phyloP scores from a whole-genome alignment of 2,113 vertebrate species.

The Mobula birostris region DNA sequence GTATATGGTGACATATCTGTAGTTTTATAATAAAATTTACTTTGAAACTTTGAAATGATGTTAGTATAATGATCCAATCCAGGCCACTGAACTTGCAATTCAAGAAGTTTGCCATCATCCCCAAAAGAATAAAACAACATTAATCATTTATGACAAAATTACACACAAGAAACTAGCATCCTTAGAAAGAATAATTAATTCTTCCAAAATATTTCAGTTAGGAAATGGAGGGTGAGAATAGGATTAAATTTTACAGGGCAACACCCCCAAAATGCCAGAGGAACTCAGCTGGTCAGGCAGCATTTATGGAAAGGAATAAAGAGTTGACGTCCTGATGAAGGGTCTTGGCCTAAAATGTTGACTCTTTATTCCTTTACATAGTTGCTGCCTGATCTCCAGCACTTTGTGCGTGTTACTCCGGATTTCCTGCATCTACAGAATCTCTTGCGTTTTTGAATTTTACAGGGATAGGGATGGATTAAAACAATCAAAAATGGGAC shows the following conservation, averaged over 20 bases:
- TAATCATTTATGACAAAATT: neutral
- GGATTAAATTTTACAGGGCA: neutral
- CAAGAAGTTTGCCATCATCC: neutral
- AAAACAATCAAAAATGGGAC: neutral
- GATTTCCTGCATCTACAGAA: too few relatives aligned
- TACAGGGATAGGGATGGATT: neutral
- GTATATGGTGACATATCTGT: too few relatives aligned
- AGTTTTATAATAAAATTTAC: too few relatives aligned
- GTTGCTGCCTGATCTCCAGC: too few relatives aligned
- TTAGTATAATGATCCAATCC: neutral
- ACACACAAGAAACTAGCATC: neutral
- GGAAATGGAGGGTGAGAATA: neutral
- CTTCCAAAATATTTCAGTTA: neutral
- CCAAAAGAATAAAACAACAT: neutral
- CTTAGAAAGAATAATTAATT: neutral
- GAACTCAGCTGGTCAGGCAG: too few relatives aligned
- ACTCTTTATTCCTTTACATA: too few relatives aligned
- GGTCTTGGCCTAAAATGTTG: too few relatives aligned
- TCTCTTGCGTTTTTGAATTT: neutral
- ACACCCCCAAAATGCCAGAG: too few relatives aligned
- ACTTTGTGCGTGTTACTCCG: too few relatives aligned
- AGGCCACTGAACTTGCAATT: neutral
- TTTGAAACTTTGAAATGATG: neutral
- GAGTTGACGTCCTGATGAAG: too few relatives aligned
- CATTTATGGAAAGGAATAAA: too few relatives aligned